These are phyloP conservation scores for Popillia japonica DNA, from an alignment of 1,140 invertebrate species.

Conservation along the genomic window DNA sequence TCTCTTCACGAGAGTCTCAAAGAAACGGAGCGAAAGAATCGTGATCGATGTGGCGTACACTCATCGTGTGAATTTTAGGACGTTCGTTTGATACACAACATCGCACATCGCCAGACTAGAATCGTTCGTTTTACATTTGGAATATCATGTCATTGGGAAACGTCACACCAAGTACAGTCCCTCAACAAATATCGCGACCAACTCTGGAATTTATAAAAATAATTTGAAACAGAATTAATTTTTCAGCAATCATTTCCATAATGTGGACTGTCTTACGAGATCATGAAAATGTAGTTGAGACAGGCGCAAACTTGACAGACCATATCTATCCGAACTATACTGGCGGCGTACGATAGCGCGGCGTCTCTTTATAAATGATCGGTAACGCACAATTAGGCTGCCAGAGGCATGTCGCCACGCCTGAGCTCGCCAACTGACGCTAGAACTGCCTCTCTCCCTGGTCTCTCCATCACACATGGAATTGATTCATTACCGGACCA, in stretches of 20 bases:
- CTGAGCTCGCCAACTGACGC: constrained; percentile 40
- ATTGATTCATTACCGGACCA: constrained; percentile 36
- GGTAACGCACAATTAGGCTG: constrained; percentile 45
- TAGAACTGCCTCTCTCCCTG: no score
- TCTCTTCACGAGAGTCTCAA: not conserved
- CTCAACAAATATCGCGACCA: no score
- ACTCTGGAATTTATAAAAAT: no score
- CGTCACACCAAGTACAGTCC: no score
- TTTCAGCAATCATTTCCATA: no score
- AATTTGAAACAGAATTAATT: no score
- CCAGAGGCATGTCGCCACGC: constrained; percentile 43
- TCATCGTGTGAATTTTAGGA: not conserved
- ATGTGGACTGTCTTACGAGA: no score
- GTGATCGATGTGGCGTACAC: not conserved
- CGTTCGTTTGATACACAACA: not conserved
- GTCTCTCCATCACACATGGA: not conserved
- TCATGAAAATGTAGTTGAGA: no score
- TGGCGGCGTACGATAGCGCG: not conserved
- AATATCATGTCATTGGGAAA: not conserved
- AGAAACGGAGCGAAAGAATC: not conserved
- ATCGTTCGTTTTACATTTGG: not conserved
- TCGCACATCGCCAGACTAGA: not conserved
- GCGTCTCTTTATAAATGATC: constrained; percentile 42
- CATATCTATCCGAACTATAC: no score
- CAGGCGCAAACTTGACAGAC: no score